A percentile compares a stretch with the other conserved stretches of the same genome.
Conservation (phyloP, 2,797 vertebrate species). For the Brachymystax lenok region DNA sequence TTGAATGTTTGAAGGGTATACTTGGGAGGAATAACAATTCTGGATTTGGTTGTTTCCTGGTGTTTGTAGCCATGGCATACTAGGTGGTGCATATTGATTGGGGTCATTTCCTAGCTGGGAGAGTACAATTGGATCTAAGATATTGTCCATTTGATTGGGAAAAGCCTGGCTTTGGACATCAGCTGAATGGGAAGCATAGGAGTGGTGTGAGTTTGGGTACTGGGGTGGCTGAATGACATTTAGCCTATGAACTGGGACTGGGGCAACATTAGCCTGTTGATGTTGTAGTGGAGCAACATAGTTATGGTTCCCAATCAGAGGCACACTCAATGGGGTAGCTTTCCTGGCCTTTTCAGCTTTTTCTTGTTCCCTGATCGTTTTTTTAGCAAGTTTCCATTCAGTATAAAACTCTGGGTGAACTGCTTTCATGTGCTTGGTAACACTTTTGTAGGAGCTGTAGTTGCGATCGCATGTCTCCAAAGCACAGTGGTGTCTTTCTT, state of each 20-base stretch:
- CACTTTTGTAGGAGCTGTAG: conserved; percentile 90
- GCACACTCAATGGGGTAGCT: conserved; percentile 45
- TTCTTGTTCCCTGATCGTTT: conserved; percentile 23
- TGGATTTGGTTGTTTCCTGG: conserved; percentile 47
- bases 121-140: conserved; percentile 88
- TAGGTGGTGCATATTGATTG: conserved; percentile 70
- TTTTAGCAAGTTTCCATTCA: conserved; percentile 85
- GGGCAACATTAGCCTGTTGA: conserved; percentile 50
- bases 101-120: conserved; percentile 83
- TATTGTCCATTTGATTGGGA: conserved; percentile 83
- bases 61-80: conserved; percentile 73
- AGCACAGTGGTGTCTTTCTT: conserved; percentile 86
- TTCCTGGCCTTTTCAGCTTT: conserved; percentile 37
- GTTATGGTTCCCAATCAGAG: conserved; percentile 67
- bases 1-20: conserved; percentile 55
- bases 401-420: conserved; percentile 91
- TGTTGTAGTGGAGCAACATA: conserved; percentile 68
- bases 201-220: conserved; percentile 69
- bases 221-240: conserved; percentile 78
- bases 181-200: conserved; percentile 74
- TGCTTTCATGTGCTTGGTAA: conserved; percentile 95
- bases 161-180: conserved; percentile 78
- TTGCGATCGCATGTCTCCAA: conserved; percentile 86
- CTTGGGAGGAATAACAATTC: conserved; percentile 52
- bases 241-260: conserved; percentile 68